Percentiles rank a stretch among this genome's conserved stretches.
Evolutionary conservation across 2,888 invertebrate genomes (phyloP).

Genomic region (Mellilla xanthometata): DNA sequence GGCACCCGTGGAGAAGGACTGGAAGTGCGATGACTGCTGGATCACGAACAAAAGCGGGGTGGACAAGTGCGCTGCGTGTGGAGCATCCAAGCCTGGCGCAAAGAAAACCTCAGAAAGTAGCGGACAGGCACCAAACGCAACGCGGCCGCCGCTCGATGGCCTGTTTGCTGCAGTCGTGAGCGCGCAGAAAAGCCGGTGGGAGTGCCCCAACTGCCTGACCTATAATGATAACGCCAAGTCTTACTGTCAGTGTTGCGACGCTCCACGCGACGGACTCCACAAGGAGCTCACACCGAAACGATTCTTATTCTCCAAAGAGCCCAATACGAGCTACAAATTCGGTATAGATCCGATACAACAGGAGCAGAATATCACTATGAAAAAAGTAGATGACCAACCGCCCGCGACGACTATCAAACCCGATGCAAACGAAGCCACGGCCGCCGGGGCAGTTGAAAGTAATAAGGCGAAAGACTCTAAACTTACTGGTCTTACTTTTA

Average conservation of each 20-base stretch:
- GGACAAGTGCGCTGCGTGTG: conserved; percentile 56
- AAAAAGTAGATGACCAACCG: conserved; percentile 23
- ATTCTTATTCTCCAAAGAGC: conserved; percentile 13
- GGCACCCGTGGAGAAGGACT: too few relatives aligned
- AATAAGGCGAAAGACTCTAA: too few relatives aligned
- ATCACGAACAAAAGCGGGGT: conserved; percentile 46
- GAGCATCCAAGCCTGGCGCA: conserved; percentile 37
- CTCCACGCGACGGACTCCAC: conserved; percentile 31
- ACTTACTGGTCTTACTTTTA: too few relatives aligned
- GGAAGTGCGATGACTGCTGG: conserved; percentile 51
- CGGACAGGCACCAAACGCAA: background rate
- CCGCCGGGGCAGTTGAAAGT: too few relatives aligned
- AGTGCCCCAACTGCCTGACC: conserved; percentile 61
- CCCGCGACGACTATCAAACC: too few relatives aligned
- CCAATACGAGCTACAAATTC: conserved; percentile 49
- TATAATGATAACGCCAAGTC: conserved; percentile 49
- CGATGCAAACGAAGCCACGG: too few relatives aligned
- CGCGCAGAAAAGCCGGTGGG: conserved; percentile 56
- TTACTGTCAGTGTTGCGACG: conserved; percentile 61
- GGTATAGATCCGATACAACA: conserved; percentile 55
- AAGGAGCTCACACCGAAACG: conserved; percentile 10
- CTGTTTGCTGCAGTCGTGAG: conserved; percentile 41
- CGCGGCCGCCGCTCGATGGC: conserved; percentile 26
- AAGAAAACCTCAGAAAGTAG: conserved; percentile 15
- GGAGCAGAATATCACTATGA: conserved; percentile 36